Conservation (phyloP, 2,888 invertebrate species). For the Amphipyra berbera region DNA sequence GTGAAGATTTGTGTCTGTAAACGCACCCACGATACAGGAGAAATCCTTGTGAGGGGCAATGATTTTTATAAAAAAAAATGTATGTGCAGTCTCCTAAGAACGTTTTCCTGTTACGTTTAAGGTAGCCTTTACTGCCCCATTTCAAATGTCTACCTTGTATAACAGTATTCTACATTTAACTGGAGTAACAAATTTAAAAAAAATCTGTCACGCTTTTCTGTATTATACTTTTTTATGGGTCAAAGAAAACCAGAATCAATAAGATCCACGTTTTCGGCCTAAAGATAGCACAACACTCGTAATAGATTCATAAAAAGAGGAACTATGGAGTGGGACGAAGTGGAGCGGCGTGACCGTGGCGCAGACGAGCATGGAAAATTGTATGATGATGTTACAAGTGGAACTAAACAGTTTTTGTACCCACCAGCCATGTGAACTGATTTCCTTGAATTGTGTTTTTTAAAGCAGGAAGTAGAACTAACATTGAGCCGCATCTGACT, state of each 20-base stretch:
- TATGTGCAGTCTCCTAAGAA: too few species aligned
- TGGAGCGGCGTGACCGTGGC: constrained; percentile 30
- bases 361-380: constrained; percentile 39
- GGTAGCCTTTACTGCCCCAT: too few species aligned
- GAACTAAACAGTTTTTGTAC: constrained; percentile 47
- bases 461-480: constrained; percentile 10
- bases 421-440: constrained; percentile 36
- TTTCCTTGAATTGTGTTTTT: constrained; percentile 44
- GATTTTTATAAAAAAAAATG: too few species aligned
- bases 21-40: too few species aligned
- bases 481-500: constrained; percentile 10
- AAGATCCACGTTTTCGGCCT: constrained; percentile 4
- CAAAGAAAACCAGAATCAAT: neutral
- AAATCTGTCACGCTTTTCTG: too few species aligned
- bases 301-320: constrained; percentile 44
- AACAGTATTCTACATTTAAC: too few species aligned
- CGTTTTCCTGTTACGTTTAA: too few species aligned
- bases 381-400: constrained; percentile 42
- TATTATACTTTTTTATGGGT: too few species aligned
- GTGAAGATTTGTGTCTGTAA: too few species aligned
- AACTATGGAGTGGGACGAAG: neutral
- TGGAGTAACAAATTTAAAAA: too few species aligned
- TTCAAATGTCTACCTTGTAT: too few species aligned
- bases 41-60: too few species aligned
- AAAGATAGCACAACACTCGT: constrained; percentile 37